These are phyloP conservation scores for human (Homo sapiens) DNA, from an alignment of 2,113 vertebrate genomes.

Conservation along the genomic window DNA sequence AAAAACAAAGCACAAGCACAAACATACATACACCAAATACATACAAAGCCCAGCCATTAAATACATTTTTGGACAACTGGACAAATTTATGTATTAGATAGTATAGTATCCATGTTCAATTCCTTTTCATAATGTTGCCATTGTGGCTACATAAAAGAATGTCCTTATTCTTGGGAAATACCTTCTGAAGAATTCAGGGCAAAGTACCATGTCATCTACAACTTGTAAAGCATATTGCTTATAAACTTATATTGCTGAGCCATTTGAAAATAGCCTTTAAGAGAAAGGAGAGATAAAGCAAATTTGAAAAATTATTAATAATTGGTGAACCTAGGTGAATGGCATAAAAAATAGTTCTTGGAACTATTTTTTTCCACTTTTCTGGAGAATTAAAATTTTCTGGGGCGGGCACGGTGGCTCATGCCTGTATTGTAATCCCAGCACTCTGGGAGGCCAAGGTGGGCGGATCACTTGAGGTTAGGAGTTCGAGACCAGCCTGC, in stretches of 20 bases:
- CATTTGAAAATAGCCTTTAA: neutral
- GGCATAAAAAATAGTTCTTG: neutral
- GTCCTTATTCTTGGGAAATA: conserved; percentile 2
- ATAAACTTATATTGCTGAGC: neutral
- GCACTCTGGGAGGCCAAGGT: no score
- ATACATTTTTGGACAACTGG: neutral
- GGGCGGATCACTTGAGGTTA: no score
- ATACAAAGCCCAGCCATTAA: neutral
- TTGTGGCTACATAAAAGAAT: neutral
- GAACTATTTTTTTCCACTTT: neutral
- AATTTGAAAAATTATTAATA: neutral
- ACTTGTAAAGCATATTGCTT: neutral
- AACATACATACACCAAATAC: neutral
- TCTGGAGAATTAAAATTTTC: conserved; percentile 3
- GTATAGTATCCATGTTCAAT: neutral
- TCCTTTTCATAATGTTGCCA: neutral
- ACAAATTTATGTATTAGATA: neutral
- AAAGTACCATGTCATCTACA: neutral
- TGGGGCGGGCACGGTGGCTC: no score
- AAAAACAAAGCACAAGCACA: neutral
- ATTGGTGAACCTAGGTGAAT: neutral
- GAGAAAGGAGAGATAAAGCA: neutral
- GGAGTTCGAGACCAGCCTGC: no score
- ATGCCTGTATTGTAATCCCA: no score
- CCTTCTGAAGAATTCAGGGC: neutral